Conservation (phyloP, 2,797 vertebrate species). For the Danio choprae region DNA sequence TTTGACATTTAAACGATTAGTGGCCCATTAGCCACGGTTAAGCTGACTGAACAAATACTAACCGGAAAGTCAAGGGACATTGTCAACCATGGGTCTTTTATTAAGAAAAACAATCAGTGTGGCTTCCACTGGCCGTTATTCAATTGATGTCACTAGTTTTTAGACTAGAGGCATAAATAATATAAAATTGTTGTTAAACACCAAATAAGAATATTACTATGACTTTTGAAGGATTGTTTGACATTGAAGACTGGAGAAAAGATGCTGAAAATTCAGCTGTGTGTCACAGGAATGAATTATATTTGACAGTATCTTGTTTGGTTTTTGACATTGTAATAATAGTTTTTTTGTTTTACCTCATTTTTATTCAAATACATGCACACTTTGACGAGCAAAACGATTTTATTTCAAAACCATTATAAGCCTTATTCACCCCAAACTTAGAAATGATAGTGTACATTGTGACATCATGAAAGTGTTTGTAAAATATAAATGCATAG, state of each 20-base stretch:
- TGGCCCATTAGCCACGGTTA: slow-evolving; percentile 70
- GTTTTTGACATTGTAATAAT: neutral
- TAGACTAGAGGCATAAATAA: neutral
- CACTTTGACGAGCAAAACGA: too few relatives aligned
- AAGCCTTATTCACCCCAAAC: too few relatives aligned
- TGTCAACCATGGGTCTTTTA: slow-evolving; percentile 29
- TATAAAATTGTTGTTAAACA: neutral
- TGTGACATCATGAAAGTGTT: neutral
- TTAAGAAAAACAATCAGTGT: neutral
- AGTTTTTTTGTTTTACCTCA: too few relatives aligned
- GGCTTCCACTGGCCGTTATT: neutral
- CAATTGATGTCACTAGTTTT: neutral
- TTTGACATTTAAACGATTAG: slow-evolving; percentile 77
- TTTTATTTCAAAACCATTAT: too few relatives aligned
- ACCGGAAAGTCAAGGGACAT: slow-evolving; percentile 18
- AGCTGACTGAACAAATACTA: slow-evolving; percentile 40
- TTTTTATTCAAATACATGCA: neutral
- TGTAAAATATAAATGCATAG: neutral
- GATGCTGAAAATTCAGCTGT: neutral
- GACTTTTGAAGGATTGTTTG: neutral
- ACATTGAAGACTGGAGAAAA: neutral
- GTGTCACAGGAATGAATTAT: neutral
- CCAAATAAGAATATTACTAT: neutral
- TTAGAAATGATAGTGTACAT: too few relatives aligned
- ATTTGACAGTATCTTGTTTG: neutral